phyloP scores from a whole-genome alignment of 2,797 vertebrate species.

The Ara ararauna region DNA sequence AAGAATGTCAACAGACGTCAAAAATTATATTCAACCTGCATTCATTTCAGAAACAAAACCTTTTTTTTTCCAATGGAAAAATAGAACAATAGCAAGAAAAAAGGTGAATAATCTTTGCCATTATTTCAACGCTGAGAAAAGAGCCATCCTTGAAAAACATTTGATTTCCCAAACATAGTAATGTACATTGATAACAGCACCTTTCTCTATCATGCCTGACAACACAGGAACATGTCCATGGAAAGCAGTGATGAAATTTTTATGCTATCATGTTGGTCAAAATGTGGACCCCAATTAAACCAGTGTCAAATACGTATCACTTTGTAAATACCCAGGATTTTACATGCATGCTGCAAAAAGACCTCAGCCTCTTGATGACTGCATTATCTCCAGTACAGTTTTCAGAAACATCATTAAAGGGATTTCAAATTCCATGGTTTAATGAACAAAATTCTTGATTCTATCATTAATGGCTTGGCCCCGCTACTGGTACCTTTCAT shows the following conservation, averaged over 20 bases:
- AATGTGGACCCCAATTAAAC: neutral
- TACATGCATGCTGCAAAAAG: neutral
- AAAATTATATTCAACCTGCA: neutral
- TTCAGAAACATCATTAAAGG: neutral
- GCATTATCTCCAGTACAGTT: neutral
- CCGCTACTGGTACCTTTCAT: accelerated
- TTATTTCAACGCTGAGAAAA: neutral
- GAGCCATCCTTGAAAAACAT: neutral
- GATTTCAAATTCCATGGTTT: neutral
- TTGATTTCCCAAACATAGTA: neutral
- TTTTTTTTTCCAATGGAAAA: neutral
- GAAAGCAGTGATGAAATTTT: neutral
- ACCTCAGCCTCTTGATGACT: neutral
- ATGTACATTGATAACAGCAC: neutral
- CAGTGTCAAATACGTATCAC: neutral
- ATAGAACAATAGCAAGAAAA: neutral
- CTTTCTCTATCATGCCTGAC: neutral
- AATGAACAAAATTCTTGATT: neutral
- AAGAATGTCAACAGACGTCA: neutral
- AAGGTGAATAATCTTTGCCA: neutral
- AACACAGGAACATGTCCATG: neutral
- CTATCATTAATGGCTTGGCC: neutral
- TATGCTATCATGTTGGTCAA: neutral
- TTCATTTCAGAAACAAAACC: neutral
- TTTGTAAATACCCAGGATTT: neutral